Base-by-base conservation (phyloP, 2,113 vertebrate species). In the Silurus glanis region DNA sequence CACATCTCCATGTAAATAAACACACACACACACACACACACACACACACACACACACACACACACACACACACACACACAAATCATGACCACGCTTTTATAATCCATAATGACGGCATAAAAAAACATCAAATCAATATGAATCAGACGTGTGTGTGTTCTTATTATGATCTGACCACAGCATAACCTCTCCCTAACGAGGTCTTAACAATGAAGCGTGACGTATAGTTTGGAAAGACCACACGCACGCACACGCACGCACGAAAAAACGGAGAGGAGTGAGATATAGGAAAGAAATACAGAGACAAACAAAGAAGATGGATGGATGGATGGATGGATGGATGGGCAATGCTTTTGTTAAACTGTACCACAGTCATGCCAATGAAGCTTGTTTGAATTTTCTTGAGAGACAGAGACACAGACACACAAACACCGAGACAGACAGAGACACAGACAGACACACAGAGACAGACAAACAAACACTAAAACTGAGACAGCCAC, bases 1-100 rank as follows among this genome's bases (percentile, higher is more conserved):
- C n/a, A 58, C 10, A 79, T 58, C 14, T 28, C 76, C 76, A 79
- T 58, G 16, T 58, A 9, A 79, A 79, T 58, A 79, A 37, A 79
- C 7, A 56, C 7, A 9, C 45, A 23, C 47, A 23, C 47, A 75
- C 19, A 75, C 72, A 75, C 47, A 67, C 66, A 67, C 25, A 25
- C 66, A 28, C 21, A 25, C 64, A 67, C 64, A 14, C 64, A 28
- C 66, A 67, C n/a, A 67, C 67, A 37, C 25, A 28, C 67, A 21
- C 19, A 49, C 71, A 74, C 37, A 28, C 17, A 49, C 45, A 74
- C 6, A 72, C 62, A 23, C 72, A 51, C 72, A 19, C 72, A 14
- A 23, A 74, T 74, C 19, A 55, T 53, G 23, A n/a, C 47, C 28
- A 1, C 6, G 7, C 28, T 71, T 51, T 51, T 23, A 75, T 51